A percentile compares a stretch with the other conserved stretches of the same genome.
Conservation (phyloP, 1,140 invertebrate species). For the Zaprionus camerounensis region DNA sequence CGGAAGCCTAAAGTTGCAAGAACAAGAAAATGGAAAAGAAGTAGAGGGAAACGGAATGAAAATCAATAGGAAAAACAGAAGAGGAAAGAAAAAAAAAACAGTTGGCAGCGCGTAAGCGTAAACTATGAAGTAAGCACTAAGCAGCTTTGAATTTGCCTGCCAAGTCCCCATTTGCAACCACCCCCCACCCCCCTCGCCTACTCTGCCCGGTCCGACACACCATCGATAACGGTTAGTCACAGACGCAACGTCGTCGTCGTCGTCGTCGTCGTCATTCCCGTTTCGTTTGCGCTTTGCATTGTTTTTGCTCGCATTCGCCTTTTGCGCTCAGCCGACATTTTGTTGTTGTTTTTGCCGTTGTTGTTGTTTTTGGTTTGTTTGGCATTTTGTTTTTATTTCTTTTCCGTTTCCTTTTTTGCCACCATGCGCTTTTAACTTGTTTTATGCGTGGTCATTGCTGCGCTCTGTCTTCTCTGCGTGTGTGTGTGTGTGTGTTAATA, state of each 20-base stretch:
- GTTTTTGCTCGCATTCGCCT: slow-evolving; percentile 56
- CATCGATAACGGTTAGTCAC: slow-evolving; percentile 71
- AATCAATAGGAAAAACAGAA: slow-evolving; percentile 68
- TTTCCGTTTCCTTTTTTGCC: slow-evolving; percentile 56
- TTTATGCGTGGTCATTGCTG: slow-evolving; percentile 55
- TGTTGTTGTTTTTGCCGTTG: slow-evolving; percentile 36
- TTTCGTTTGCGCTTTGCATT: slow-evolving; percentile 52
- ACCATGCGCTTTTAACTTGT: slow-evolving; percentile 34
- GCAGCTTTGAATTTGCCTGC: slow-evolving; percentile 73
- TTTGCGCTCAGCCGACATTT: slow-evolving; percentile 28
- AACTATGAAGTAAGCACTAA: slow-evolving; percentile 81
- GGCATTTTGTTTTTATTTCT: slow-evolving; percentile 72
- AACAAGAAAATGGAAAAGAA: slow-evolving; percentile 41
- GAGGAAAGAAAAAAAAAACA: slow-evolving; percentile 53
- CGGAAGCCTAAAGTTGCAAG: slow-evolving; percentile 44
- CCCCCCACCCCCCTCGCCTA: neutral
- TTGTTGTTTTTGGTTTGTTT: slow-evolving; percentile 67
- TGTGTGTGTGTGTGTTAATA: slow-evolving; percentile 29
- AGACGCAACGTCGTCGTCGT: slow-evolving; percentile 73
- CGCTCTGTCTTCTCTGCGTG: slow-evolving; percentile 5
- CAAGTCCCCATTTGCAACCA: slow-evolving; percentile 17
- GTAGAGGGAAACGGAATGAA: slow-evolving; percentile 37
- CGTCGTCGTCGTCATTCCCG: slow-evolving; percentile 49
- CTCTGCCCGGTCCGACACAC: neutral
- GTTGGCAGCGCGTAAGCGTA: slow-evolving; percentile 70